Conservation (phyloP, 2,113 vertebrate genomes). For the Channa argus region DNA sequence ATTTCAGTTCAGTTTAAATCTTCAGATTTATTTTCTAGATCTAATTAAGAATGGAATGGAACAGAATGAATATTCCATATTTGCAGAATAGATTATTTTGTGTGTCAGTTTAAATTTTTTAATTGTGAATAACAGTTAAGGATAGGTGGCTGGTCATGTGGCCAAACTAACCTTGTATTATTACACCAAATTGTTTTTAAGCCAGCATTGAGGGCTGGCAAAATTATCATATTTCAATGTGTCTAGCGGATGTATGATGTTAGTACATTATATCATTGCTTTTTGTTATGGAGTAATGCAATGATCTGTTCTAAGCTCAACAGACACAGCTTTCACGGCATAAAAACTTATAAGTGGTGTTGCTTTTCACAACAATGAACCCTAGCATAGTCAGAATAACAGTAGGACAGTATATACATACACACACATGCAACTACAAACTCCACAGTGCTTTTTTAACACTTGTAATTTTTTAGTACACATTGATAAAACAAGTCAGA, state of each 20-base stretch:
- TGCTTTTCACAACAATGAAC: not conserved
- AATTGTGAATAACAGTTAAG: not conserved
- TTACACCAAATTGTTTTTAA: not conserved
- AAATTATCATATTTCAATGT: not conserved
- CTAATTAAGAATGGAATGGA: no score
- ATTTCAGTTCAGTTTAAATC: not conserved
- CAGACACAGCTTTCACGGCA: not conserved
- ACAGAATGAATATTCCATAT: not conserved
- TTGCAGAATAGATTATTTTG: not conserved
- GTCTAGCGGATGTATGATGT: not conserved
- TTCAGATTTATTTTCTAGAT: no score
- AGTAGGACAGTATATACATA: constrained; percentile 14
- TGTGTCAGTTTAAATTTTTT: no score
- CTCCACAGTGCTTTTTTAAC: not conserved
- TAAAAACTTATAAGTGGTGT: no score
- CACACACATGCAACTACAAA: not conserved
- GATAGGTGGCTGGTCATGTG: not conserved
- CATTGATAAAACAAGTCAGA: no score
- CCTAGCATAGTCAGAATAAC: constrained; percentile 3
- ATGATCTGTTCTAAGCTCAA: constrained; percentile 3
- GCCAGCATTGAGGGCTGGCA: not conserved
- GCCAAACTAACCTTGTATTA: not conserved
- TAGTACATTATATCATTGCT: not conserved
- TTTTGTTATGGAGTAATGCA: constrained; percentile 10
- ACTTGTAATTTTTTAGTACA: not conserved